A percentile compares a stretch with the other conserved stretches of the same genome.
These are phyloP conservation scores for Felis chaus DNA, from an alignment of 2,113 vertebrate genomes.

Conservation along the genomic window DNA sequence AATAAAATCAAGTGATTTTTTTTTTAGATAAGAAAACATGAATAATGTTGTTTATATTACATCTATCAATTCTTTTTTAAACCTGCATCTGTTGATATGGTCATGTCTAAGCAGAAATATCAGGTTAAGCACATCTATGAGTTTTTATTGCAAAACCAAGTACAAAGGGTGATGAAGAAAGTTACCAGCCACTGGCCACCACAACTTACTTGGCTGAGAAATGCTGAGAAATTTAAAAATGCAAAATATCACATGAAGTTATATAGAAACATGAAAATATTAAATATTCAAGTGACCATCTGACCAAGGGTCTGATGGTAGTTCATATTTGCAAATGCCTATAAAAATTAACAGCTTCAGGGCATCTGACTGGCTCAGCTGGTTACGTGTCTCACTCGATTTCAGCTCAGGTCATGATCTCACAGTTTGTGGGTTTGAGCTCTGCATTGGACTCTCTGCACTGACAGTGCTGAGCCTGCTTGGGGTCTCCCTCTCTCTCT, in stretches of 20 bases:
- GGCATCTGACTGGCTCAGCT: too few species aligned
- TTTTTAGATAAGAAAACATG: not conserved
- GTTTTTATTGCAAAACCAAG: not conserved
- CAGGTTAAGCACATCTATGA: not conserved
- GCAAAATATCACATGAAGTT: not conserved
- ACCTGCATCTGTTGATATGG: not conserved
- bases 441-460: too few species aligned
- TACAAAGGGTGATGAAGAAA: not conserved
- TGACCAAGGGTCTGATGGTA: not conserved
- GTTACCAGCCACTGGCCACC: not conserved
- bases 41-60: not conserved
- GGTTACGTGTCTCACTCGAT: too few species aligned
- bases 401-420: too few species aligned
- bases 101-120: not conserved
- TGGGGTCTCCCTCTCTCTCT: too few species aligned
- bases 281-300: not conserved
- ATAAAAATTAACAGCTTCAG: not conserved
- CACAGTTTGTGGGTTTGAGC: too few species aligned
- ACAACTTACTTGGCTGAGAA: not conserved
- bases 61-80: not conserved
- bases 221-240: not conserved
- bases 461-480: too few species aligned
- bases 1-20: not conserved
- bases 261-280: not conserved
- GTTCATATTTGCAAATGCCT: not conserved